Conservation (phyloP, 2,113 vertebrate species). For the Callorhinus ursinus region DNA sequence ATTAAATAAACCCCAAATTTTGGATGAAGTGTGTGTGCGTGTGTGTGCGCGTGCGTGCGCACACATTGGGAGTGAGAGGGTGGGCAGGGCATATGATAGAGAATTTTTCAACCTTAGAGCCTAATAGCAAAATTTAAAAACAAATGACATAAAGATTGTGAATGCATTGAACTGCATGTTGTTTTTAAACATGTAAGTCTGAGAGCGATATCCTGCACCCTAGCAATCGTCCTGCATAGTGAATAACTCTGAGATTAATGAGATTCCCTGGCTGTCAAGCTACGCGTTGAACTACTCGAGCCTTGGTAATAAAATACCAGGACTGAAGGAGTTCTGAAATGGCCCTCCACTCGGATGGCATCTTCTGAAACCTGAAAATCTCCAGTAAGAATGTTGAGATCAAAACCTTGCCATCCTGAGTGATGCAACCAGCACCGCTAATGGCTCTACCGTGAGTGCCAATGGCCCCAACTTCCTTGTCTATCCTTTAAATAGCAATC, state of each 20-base stretch:
- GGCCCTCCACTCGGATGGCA: background rate
- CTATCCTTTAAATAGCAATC: background rate
- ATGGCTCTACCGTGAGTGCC: rapidly evolving
- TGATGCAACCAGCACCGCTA: background rate
- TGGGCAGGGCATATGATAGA: background rate
- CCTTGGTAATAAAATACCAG: background rate
- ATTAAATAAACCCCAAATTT: background rate
- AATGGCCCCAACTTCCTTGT: background rate
- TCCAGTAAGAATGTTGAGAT: background rate
- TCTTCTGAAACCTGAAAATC: background rate
- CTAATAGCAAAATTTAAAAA: background rate
- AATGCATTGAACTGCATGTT: background rate
- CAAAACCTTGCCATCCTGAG: background rate
- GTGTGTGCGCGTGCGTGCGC: too few species aligned
- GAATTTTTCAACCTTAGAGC: background rate
- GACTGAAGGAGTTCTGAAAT: background rate
- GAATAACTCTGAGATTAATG: background rate
- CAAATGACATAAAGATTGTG: background rate
- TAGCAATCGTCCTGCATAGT: background rate
- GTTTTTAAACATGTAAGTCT: background rate
- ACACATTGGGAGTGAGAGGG: background rate
- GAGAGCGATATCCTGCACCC: background rate
- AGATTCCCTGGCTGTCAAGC: background rate
- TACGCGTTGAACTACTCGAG: background rate
- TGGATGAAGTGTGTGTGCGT: background rate